Evolutionary conservation across 2,113 vertebrate genomes (phyloP).

Genomic region (Muntiacus reevesi): DNA sequence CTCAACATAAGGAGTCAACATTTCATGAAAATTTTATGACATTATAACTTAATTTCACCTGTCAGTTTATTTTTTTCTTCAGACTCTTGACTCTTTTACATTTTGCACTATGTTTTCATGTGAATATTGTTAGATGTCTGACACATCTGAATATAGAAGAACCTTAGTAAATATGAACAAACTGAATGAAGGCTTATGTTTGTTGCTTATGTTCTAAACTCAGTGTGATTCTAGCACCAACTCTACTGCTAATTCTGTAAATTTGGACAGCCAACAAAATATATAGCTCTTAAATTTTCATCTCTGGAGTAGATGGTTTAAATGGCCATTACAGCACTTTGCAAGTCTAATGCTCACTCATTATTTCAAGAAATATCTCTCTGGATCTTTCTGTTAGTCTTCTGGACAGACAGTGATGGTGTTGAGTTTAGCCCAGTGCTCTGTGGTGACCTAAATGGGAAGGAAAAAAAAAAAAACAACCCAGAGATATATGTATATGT

Average conservation of each 20-base stretch:
- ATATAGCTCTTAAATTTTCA: background rate
- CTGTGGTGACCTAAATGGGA: background rate
- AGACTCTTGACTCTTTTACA: background rate
- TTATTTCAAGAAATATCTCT: background rate
- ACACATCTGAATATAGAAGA: background rate
- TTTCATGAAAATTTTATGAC: background rate
- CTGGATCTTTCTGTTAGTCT: background rate
- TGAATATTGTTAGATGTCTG: background rate
- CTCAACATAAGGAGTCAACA: background rate
- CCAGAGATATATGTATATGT: too few species aligned
- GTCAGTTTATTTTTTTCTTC: background rate
- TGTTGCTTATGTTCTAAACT: background rate
- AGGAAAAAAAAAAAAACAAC: background rate
- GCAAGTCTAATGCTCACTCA: background rate
- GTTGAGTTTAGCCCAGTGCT: background rate
- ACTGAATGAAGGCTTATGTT: background rate
- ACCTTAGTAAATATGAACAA: background rate
- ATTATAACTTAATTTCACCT: background rate
- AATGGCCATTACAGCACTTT: background rate
- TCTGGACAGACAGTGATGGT: background rate
- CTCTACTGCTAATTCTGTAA: background rate
- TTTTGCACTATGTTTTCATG: background rate
- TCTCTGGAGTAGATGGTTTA: background rate
- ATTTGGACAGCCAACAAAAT: background rate
- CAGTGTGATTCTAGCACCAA: rapidly evolving